Evolutionary conservation across 2,113 vertebrate species (phyloP), one percentile per base, ranked within the genome.

Genomic region (Gavialis gangeticus): DNA sequence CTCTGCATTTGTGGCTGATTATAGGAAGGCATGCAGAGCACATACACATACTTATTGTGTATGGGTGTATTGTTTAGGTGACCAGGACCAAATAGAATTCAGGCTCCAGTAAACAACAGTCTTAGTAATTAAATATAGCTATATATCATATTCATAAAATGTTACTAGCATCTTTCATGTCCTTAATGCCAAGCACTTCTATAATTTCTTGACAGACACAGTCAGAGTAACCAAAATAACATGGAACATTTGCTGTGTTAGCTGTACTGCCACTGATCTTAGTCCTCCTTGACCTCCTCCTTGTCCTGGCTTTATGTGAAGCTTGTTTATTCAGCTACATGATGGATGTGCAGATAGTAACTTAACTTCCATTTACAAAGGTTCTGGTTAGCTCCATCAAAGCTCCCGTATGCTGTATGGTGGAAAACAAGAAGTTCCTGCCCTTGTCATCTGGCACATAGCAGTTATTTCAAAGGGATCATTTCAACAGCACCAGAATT

Each of bases 141-240:
- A 46, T 46, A 46, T 14, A 12, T 58, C 11, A 86, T 71, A 75
- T 82, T 57, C 55, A 16, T 55, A 69, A 78, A 87, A 56, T 63
- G 55, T n/a, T 90, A 80, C 22, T 16, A 78, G 28, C 16, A 58
- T 93, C 88, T 93, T 79, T 79, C 66, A 37, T 84, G 46, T 89
- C 59, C 75, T 87, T 88, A 82, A 12, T 24, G 66, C 85, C 55
- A 89, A 87, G 34, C 18, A 85, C 21, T 85, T 85, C 34, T 78
- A 66, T 64, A 63, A 87, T 46, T 78, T 75, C 55, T 80, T 87
- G 55, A 34, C 12, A 89, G 64, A 85, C 10, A 10, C n/a, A 85
- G 66, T n/a, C 62, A 91, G 87, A 90, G 55, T 85, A 89, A 95
- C 66, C 57, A 82, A 91, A 83, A 79, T 55, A 66, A 78, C 75